Percentiles rank a stretch among this genome's conserved stretches.
These are phyloP conservation scores for Pseudorhiza aurosa DNA, from an alignment of 30 jellyfish, hydroid and myxozoan genomes.

Conservation along the genomic window DNA sequence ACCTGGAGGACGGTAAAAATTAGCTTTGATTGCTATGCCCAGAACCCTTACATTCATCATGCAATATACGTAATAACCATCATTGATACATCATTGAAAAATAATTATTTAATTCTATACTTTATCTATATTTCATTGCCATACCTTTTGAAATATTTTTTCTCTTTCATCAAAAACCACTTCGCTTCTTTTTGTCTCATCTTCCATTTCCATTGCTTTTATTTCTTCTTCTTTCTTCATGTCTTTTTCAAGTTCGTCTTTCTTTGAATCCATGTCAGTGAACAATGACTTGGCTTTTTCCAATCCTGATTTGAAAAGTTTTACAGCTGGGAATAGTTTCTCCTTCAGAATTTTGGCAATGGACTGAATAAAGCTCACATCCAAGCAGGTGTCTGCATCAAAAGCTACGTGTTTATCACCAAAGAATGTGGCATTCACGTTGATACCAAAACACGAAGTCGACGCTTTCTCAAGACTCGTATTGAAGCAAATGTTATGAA, in stretches of 20 bases:
- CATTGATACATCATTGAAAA: too few relatives aligned
- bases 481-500: slow-evolving; percentile 80
- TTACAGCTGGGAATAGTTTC: slow-evolving; percentile 74
- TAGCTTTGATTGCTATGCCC: too few relatives aligned
- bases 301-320: slow-evolving; percentile 42
- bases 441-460: slow-evolving; percentile 67
- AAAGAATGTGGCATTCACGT: slow-evolving; percentile 67
- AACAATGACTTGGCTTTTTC: slow-evolving; percentile 77
- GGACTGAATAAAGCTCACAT: slow-evolving; percentile 57
- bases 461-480: slow-evolving; percentile 83
- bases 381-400: slow-evolving; percentile 74
- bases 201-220: slow-evolving; percentile 45
- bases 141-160: background rate
- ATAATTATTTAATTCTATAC: background rate
- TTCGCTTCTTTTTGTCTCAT: slow-evolving; percentile 46
- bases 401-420: slow-evolving; percentile 55
- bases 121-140: background rate
- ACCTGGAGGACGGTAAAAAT: too few relatives aligned
- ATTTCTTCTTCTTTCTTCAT: slow-evolving; percentile 51
- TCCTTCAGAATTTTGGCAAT: slow-evolving; percentile 58
- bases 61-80: too few relatives aligned
- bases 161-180: slow-evolving; percentile 16
- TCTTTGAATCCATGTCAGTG: slow-evolving; percentile 35
- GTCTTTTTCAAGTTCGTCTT: slow-evolving; percentile 60
- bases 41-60: too few relatives aligned